phyloP scores from a whole-genome alignment of 2,888 invertebrate species.

The Sinohyriopsis cumingii region DNA sequence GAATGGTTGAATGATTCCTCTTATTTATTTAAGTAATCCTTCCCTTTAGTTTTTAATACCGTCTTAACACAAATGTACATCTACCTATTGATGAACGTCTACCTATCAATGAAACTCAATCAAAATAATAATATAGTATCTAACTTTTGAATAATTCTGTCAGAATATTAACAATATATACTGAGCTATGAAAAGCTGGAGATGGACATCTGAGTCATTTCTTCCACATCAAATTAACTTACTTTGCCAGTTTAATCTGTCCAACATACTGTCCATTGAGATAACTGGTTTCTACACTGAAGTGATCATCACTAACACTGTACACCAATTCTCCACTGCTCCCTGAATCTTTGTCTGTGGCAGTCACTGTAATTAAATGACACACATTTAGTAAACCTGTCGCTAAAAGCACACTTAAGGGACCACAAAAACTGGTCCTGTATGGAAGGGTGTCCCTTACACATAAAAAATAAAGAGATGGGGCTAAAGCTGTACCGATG shows the following conservation, averaged over 20 bases:
- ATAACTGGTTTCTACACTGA: constrained; percentile 57
- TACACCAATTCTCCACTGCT: constrained; percentile 78
- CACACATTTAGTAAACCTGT: neutral
- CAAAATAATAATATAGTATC: too few relatives aligned
- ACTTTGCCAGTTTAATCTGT: constrained; percentile 57
- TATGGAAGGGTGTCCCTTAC: too few relatives aligned
- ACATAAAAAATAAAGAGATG: neutral
- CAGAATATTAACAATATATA: too few relatives aligned
- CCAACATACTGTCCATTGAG: constrained; percentile 52
- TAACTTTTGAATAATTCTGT: too few relatives aligned
- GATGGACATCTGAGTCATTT: neutral
- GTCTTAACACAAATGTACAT: too few relatives aligned
- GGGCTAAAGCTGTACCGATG: too few relatives aligned
- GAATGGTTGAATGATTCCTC: too few relatives aligned
- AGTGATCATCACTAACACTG: constrained; percentile 59
- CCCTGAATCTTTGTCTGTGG: constrained; percentile 95
- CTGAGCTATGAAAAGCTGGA: too few relatives aligned
- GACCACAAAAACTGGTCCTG: neutral
- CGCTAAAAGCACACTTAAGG: neutral
- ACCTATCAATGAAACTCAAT: too few relatives aligned
- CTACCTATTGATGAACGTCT: too few relatives aligned
- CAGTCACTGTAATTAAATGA: constrained; percentile 78
- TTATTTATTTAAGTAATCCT: too few relatives aligned
- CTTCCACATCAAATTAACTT: constrained; percentile 18
- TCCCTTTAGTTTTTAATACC: too few relatives aligned